Conservation (phyloP, 2,797 vertebrate genomes). For the Anisognathus igniventris region DNA sequence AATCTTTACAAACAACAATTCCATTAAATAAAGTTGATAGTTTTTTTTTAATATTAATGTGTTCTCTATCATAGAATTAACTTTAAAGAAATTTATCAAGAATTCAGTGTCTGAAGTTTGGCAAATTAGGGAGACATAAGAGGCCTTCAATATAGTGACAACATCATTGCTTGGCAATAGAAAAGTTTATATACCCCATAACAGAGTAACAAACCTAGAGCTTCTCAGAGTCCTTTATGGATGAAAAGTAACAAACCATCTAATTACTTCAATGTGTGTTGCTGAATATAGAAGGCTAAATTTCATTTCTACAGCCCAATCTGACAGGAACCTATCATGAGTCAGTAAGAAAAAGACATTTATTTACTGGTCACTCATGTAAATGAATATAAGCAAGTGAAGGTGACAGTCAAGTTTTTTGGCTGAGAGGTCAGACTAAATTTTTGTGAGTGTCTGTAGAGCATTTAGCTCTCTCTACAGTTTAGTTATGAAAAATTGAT, state of each 20-base stretch:
- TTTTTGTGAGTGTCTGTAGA: conserved; percentile 52
- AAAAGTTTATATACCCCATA: neutral
- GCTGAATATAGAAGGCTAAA: neutral
- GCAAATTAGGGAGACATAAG: neutral
- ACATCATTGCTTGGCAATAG: neutral
- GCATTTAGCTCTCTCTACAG: conserved; percentile 45
- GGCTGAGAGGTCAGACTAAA: conserved; percentile 66
- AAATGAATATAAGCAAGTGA: conserved; percentile 53
- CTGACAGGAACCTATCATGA: conserved; percentile 49
- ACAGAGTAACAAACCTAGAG: neutral
- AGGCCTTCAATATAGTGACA: neutral
- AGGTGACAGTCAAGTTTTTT: conserved; percentile 72
- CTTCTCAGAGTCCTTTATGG: neutral
- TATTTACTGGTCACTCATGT: conserved; percentile 67
- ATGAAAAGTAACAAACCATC: conserved; percentile 18
- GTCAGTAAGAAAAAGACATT: conserved; percentile 65
- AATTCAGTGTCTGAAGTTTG: neutral
- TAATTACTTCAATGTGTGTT: conserved; percentile 31
- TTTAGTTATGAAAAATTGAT: conserved; percentile 14
- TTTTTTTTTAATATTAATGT: neutral
- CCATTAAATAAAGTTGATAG: neutral
- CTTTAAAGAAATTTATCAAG: neutral
- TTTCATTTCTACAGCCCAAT: conserved; percentile 20
- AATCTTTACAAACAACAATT: neutral
- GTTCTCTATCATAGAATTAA: neutral